phyloP scores from a whole-genome alignment of 2,888 invertebrate genomes.

The Ernsta delagoae region DNA sequence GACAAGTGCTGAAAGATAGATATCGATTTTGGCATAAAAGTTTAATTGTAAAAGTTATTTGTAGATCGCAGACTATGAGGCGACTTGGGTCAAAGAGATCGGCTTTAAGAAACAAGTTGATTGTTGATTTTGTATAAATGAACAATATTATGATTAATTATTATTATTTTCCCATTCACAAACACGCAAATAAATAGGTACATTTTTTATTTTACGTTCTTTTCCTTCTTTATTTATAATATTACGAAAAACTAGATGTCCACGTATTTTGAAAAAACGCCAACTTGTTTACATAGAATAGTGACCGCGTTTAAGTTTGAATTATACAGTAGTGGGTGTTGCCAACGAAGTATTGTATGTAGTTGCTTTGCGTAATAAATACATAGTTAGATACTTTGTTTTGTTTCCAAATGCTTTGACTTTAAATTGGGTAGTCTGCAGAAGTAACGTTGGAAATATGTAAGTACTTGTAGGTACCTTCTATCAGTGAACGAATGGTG shows the following conservation, averaged over 20 bases:
- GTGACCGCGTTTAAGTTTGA: constrained; percentile 73
- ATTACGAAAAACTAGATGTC: too few species aligned
- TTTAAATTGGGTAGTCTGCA: background rate
- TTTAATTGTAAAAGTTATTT: constrained; percentile 81
- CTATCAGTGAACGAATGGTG: too few species aligned
- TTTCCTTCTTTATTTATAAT: too few species aligned
- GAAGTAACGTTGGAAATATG: too few species aligned
- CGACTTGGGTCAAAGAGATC: too few species aligned
- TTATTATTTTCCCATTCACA: too few species aligned
- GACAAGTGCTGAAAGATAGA: constrained; percentile 56
- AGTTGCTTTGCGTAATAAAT: constrained; percentile 47
- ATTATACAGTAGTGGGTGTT: constrained; percentile 70
- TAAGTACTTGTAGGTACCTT: too few species aligned
- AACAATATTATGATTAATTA: too few species aligned
- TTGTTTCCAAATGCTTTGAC: constrained; percentile 34
- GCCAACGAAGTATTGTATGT: constrained; percentile 61
- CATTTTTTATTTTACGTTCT: too few species aligned
- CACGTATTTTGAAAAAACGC: constrained; percentile 61
- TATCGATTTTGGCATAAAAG: constrained; percentile 73
- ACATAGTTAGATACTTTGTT: constrained; percentile 45
- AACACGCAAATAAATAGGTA: too few species aligned
- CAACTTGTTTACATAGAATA: constrained; percentile 79
- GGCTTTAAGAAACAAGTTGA: too few species aligned
- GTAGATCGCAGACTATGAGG: constrained; percentile 65
- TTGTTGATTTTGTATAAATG: too few species aligned